Conservation (phyloP, 2,113 vertebrate genomes). For the Pelecanoides urinatrix region DNA sequence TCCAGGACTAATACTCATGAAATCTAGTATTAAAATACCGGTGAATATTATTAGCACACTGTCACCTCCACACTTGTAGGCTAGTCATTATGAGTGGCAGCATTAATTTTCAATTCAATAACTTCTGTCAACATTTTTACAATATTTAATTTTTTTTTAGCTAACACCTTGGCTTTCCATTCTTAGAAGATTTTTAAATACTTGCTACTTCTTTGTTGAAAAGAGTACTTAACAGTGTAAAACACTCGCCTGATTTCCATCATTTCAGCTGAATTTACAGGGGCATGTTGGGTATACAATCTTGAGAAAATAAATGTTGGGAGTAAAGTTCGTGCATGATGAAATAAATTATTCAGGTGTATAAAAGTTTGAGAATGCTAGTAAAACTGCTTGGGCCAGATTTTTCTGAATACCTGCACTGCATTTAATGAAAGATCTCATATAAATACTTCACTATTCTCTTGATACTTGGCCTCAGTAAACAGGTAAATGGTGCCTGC, state of each 20-base stretch:
- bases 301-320: not conserved
- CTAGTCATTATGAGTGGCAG: not conserved
- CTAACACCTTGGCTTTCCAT: not conserved
- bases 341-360: not conserved
- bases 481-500: not conserved
- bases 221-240: not conserved
- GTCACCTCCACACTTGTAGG: not conserved
- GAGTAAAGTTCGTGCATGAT: not conserved
- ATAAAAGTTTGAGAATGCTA: not conserved
- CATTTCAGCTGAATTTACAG: not conserved
- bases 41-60: not conserved
- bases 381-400: not conserved
- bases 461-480: not conserved
- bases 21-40: slow-evolving; percentile 13
- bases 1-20: not conserved
- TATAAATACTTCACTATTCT: not conserved
- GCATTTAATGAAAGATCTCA: not conserved
- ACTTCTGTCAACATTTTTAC: not conserved
- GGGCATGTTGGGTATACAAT: not conserved
- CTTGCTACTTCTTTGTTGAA: not conserved
- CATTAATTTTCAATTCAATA: not conserved
- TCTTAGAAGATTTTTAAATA: not conserved
- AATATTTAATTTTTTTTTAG: not conserved
- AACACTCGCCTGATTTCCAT: not conserved
- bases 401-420: not conserved